Percentiles rank a stretch among this genome's conserved stretches.
Evolutionary conservation across 2,888 invertebrate genomes (phyloP).

Genomic region (Carcina quercana): DNA sequence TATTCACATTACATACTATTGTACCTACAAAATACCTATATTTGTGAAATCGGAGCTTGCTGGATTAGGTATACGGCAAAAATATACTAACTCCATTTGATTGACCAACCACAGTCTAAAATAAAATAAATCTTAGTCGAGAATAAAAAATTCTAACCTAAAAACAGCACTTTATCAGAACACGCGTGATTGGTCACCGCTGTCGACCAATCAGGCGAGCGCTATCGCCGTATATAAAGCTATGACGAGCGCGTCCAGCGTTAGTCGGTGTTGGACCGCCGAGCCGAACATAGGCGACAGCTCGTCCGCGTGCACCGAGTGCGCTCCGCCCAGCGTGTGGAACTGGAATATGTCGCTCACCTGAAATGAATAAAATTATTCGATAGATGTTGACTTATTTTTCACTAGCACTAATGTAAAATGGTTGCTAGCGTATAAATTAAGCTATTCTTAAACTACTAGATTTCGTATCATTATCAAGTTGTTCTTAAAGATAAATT

Average conservation of each 20-base stretch:
- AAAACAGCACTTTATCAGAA: constrained; percentile 5
- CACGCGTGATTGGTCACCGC: constrained; percentile 25
- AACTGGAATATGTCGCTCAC: constrained; percentile 84
- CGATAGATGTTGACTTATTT: no score
- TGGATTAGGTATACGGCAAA: neutral
- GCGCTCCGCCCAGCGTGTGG: constrained; percentile 78
- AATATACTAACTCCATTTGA: neutral
- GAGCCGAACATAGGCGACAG: constrained; percentile 52
- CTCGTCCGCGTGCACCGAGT: constrained; percentile 61
- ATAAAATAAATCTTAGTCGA: neutral
- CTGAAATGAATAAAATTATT: no score
- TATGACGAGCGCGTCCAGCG: constrained; percentile 18
- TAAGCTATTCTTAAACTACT: no score
- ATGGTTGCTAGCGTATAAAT: no score
- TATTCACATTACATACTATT: no score
- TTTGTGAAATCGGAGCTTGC: neutral
- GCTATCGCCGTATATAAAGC: constrained; percentile 33
- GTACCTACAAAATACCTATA: neutral
- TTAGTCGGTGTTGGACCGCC: constrained; percentile 27
- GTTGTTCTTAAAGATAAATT: no score
- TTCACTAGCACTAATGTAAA: no score
- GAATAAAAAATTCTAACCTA: neutral
- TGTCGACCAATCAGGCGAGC: constrained; percentile 10
- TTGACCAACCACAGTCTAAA: neutral
- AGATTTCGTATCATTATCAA: no score